A percentile compares a stretch with the other conserved stretches of the same genome.
phyloP scores from a whole-genome alignment of 2,113 vertebrate genomes.

The Chloebia gouldiae region DNA sequence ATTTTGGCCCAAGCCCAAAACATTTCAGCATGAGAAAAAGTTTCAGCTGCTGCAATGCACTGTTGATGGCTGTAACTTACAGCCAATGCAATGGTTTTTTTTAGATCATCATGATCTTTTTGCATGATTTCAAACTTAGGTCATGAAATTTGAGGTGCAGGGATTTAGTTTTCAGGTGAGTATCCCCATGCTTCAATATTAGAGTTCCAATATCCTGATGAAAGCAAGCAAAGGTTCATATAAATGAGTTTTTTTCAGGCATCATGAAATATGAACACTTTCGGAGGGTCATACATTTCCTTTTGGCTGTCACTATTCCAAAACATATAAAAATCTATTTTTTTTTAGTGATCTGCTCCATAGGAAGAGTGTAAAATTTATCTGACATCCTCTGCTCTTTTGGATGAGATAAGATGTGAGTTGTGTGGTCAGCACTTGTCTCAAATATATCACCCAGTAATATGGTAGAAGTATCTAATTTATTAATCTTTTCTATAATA shows the following conservation, averaged over 20 bases:
- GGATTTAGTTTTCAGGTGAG: background rate
- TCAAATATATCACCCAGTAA: background rate
- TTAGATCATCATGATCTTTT: background rate
- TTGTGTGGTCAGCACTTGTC: background rate
- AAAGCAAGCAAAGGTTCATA: background rate
- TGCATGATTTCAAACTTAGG: background rate
- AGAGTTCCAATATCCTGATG: background rate
- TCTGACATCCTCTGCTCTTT: background rate
- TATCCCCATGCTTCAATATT: background rate
- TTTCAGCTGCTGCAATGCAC: background rate
- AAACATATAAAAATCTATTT: background rate
- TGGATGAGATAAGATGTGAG: background rate
- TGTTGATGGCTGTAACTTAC: background rate
- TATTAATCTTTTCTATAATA: background rate
- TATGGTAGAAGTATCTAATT: background rate
- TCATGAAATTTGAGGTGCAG: background rate
- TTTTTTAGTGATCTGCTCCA: background rate
- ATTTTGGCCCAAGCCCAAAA: background rate
- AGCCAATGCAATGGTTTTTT: background rate
- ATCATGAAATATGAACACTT: background rate
- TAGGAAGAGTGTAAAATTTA: background rate
- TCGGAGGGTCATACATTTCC: background rate
- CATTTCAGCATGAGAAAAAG: background rate
- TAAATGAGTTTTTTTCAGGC: background rate
- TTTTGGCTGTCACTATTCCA: background rate